Evolutionary conservation across 2,113 vertebrate genomes (phyloP).

Genomic region (Strix aluco): DNA sequence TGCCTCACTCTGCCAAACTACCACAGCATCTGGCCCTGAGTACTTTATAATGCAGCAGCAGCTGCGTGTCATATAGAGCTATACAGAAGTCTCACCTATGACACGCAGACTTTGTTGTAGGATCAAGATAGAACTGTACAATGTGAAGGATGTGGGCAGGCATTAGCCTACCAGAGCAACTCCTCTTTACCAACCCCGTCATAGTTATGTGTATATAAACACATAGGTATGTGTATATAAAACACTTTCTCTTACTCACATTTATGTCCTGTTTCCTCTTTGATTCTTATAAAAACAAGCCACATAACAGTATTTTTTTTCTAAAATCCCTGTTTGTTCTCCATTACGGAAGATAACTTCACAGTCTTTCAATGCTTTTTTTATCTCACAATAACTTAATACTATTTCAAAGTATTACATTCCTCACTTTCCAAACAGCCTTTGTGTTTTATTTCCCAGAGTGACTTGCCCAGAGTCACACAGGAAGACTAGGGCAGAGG

Average conservation of each 20-base stretch:
- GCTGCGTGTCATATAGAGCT: rapidly evolving
- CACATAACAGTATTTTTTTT: not conserved
- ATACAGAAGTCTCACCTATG: not conserved
- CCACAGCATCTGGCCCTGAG: not conserved
- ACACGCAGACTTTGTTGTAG: not conserved
- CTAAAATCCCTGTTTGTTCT: not conserved
- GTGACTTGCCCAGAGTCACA: not conserved
- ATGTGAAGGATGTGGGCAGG: not conserved
- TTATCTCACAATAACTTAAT: not conserved
- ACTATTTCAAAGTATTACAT: not conserved
- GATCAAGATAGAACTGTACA: not conserved
- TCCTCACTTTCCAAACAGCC: not conserved
- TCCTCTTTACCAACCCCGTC: not conserved
- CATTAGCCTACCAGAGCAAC: not conserved
- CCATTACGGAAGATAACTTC: not conserved
- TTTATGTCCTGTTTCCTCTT: not conserved
- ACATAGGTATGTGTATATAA: not conserved
- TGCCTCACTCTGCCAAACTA: not conserved
- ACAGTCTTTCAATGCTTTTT: not conserved
- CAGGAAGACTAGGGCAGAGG: not conserved
- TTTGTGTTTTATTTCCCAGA: not conserved
- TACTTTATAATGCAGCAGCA: not conserved
- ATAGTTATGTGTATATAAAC: not conserved
- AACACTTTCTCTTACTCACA: not conserved
- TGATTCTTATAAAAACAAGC: not conserved